Evolutionary conservation across 2,888 invertebrate species (phyloP).

Genomic region (Gasteruption jaculator): DNA sequence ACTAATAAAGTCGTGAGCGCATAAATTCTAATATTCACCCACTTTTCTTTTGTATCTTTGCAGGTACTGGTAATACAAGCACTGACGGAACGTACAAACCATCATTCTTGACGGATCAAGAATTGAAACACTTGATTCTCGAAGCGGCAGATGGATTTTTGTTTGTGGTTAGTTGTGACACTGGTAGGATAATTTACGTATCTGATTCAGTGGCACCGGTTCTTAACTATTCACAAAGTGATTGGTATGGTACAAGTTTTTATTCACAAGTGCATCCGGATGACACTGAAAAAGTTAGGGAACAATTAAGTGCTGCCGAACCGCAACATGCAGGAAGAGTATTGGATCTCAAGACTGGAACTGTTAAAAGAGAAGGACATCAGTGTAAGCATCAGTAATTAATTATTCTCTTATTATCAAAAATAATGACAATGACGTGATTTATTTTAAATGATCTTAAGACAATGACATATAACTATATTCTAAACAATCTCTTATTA

Average conservation of each 20-base stretch:
- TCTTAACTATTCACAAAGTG: constrained; percentile 92
- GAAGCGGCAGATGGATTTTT: constrained; percentile 99
- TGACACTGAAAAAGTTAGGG: constrained; percentile 93
- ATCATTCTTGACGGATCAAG: constrained; percentile 97
- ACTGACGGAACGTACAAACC: constrained; percentile 97
- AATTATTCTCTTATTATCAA: not conserved
- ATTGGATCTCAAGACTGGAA: constrained; percentile 95
- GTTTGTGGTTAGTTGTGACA: constrained; percentile 94
- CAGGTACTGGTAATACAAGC: constrained; percentile 94
- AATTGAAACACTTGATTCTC: constrained; percentile 95
- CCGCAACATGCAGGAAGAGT: constrained; percentile 94
- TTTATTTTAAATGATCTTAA: not conserved
- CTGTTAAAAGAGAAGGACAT: constrained; percentile 98
- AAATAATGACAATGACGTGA: not conserved
- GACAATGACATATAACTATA: no score
- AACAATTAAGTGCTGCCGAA: constrained; percentile 95
- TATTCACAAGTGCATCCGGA: constrained; percentile 97
- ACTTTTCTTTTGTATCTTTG: no score
- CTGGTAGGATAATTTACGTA: constrained; percentile 94
- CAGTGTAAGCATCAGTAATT: constrained; percentile 94
- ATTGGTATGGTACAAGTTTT: constrained; percentile 95
- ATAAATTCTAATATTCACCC: no score
- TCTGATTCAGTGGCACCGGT: constrained; percentile 98
- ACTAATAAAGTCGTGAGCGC: no score
- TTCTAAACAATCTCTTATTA: no score